phyloP scores from a whole-genome alignment of 2,797 vertebrate genomes.

The Leptoclinus maculatus region DNA sequence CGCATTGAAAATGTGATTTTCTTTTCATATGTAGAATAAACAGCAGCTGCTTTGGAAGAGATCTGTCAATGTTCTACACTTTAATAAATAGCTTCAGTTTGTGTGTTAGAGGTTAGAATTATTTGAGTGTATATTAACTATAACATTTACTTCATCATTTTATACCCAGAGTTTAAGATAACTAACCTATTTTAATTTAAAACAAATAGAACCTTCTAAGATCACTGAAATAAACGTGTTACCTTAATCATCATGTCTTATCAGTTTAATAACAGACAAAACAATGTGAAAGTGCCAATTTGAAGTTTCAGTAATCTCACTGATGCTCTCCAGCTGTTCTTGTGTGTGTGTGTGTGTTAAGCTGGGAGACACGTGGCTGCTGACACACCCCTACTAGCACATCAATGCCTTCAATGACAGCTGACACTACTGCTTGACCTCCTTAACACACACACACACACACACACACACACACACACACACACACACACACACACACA shows the following conservation, averaged over 20 bases:
- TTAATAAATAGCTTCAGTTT: too few species aligned
- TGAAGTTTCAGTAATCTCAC: neutral
- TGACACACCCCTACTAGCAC: conserved; percentile 31
- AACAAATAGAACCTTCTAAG: neutral
- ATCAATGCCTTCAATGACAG: conserved; percentile 51
- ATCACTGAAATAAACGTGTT: too few species aligned
- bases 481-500: neutral
- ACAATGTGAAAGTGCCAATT: neutral
- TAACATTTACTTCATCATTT: neutral
- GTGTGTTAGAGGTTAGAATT: too few species aligned
- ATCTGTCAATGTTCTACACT: too few species aligned
- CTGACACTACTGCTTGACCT: conserved; percentile 23
- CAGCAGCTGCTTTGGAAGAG: neutral
- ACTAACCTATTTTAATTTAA: neutral
- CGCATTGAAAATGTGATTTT: neutral
- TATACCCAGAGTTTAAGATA: neutral
- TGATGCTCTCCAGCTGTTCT: conserved; percentile 27
- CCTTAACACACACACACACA: neutral
- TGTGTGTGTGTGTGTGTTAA: conserved; percentile 14
- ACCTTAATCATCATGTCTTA: too few species aligned
- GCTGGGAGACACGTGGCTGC: conserved; percentile 41
- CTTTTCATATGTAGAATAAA: neutral
- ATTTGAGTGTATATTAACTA: neutral
- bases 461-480: conserved; percentile 13
- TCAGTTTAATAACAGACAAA: neutral